phyloP scores from a whole-genome alignment of 1,140 invertebrate species.

The Frieseomelitta varia region DNA sequence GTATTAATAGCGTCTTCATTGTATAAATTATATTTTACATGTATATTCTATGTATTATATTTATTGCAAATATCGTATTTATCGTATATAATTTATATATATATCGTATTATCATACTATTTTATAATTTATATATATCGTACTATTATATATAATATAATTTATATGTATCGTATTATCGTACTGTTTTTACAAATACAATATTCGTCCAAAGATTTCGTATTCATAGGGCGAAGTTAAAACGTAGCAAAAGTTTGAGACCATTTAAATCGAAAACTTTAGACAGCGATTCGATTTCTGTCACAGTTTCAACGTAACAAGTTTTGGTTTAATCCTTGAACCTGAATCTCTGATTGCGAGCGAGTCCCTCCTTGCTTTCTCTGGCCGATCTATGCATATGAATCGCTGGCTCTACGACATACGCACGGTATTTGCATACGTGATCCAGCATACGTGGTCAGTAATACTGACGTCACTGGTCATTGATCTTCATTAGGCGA shows the following conservation, averaged over 20 bases:
- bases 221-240: too few species aligned
- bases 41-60: too few species aligned
- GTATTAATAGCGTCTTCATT: too few species aligned
- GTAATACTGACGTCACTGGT: constrained; percentile 53
- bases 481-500: constrained; percentile 53
- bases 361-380: neutral
- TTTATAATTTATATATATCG: too few species aligned
- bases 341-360: neutral
- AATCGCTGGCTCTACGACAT: neutral
- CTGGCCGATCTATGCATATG: neutral
- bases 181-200: too few species aligned
- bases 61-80: too few species aligned
- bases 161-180: too few species aligned
- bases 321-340: constrained; percentile 7
- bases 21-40: too few species aligned
- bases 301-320: neutral
- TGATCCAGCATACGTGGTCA: constrained; percentile 39
- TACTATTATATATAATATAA: too few species aligned
- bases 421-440: constrained; percentile 37
- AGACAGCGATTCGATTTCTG: neutral
- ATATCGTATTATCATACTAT: too few species aligned
- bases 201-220: too few species aligned
- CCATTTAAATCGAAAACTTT: neutral
- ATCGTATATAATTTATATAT: too few species aligned
- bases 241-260: neutral